A percentile compares a stretch with the other conserved stretches of the same genome.
These are phyloP conservation scores for Tenebrio molitor DNA, from an alignment of 1,140 invertebrate species.

Conservation along the genomic window DNA sequence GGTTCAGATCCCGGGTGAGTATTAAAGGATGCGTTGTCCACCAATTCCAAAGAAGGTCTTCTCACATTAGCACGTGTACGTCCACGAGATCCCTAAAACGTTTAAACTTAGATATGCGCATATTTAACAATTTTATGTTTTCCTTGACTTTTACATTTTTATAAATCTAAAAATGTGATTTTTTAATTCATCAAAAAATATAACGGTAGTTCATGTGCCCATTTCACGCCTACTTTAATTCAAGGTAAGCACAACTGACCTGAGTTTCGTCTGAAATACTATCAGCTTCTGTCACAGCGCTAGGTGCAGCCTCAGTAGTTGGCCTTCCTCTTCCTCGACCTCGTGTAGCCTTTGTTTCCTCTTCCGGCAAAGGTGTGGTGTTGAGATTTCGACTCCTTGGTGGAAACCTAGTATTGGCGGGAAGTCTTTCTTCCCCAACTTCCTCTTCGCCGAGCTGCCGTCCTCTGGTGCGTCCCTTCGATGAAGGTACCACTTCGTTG, in stretches of 20 bases:
- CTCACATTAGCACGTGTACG: slow-evolving; percentile 68
- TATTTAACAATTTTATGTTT: slow-evolving; percentile 23
- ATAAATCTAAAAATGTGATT: not conserved
- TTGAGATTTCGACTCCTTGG: slow-evolving; percentile 74
- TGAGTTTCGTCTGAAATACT: slow-evolving; percentile 64
- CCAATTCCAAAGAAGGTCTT: slow-evolving; percentile 80
- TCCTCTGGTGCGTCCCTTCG: slow-evolving; percentile 70
- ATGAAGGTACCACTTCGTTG: slow-evolving; percentile 78
- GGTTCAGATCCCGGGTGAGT: slow-evolving; percentile 70
- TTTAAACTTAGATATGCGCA: too few species aligned
- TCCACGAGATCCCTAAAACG: slow-evolving; percentile 60
- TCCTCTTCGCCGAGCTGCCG: slow-evolving; percentile 71
- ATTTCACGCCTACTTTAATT: slow-evolving; percentile 5
- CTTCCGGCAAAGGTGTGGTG: slow-evolving; percentile 63
- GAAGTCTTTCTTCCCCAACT: slow-evolving; percentile 76
- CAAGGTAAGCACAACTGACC: slow-evolving; percentile 53
- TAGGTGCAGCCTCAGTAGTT: slow-evolving; percentile 53
- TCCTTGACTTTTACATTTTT: slow-evolving; percentile 36
- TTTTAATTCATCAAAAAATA: not conserved
- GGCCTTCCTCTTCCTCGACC: slow-evolving; percentile 69
- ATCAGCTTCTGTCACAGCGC: slow-evolving; percentile 52
- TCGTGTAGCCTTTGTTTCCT: slow-evolving; percentile 63
- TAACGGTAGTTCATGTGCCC: not conserved
- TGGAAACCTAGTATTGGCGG: slow-evolving; percentile 83
- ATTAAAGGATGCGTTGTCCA: slow-evolving; percentile 84